Percentiles rank a stretch among this genome's conserved stretches.
Conservation (phyloP, 2,888 invertebrate species). For the Brachypalpus laphriformis region DNA sequence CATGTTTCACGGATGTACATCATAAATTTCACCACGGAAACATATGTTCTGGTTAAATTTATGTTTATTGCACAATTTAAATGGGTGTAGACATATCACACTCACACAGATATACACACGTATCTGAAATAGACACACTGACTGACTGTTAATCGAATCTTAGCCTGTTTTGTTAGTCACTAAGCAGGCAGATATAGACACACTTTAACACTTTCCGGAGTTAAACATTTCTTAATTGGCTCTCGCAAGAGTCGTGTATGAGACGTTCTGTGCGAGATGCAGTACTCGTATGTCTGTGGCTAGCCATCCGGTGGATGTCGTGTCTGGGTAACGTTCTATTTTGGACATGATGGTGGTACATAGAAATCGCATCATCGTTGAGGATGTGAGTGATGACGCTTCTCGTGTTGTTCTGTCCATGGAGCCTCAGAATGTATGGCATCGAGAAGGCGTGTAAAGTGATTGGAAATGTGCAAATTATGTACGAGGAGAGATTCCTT, state of each 20-base stretch:
- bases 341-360: conserved; percentile 66
- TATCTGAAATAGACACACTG: neutral
- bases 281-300: conserved; percentile 12
- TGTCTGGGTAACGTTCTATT: conserved; percentile 70
- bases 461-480: conserved; percentile 52
- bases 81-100: conserved; percentile 67
- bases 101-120: conserved; percentile 15
- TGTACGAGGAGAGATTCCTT: conserved; percentile 30
- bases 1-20: conserved; percentile 72
- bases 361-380: conserved; percentile 74
- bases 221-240: conserved; percentile 74
- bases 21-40: conserved; percentile 72
- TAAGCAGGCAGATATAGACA: conserved; percentile 60
- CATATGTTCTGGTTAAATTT: conserved; percentile 71
- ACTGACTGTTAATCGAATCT: conserved; percentile 57
- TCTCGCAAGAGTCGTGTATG: conserved; percentile 63
- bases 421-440: conserved; percentile 31
- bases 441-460: conserved; percentile 36
- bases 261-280: conserved; percentile 55
- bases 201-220: conserved; percentile 69
- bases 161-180: conserved; percentile 5
- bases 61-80: conserved; percentile 73
- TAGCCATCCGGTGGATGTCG: conserved; percentile 67
- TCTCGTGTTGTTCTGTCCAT: conserved; percentile 39
- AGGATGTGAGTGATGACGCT: conserved; percentile 58